These are phyloP conservation scores for Meta bourneti DNA, from an alignment of 2,888 invertebrate genomes.

Conservation along the genomic window DNA sequence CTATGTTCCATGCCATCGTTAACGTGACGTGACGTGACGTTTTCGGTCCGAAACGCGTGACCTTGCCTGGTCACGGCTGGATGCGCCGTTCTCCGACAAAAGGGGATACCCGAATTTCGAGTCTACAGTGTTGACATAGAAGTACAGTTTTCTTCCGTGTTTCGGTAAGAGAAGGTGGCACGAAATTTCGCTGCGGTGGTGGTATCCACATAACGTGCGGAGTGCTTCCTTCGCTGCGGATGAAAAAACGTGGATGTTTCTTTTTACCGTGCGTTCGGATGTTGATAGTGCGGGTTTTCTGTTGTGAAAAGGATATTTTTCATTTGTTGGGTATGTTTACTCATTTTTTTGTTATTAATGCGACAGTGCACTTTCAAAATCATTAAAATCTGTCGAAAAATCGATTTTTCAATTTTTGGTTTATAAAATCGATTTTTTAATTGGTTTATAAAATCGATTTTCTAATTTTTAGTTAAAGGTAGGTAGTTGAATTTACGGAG, in stretches of 20 bases:
- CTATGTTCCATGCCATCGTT: neutral
- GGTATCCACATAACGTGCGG: neutral
- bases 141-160: conserved; percentile 2
- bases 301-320: too few species aligned
- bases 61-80: conserved; percentile 57
- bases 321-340: too few species aligned
- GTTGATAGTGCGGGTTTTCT: too few species aligned
- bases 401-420: too few species aligned
- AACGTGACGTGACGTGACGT: neutral
- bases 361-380: too few species aligned
- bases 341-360: too few species aligned
- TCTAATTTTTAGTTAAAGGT: too few species aligned
- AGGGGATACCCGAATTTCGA: neutral
- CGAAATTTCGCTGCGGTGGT: neutral
- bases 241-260: neutral
- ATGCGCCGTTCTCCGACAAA: conserved; percentile 18
- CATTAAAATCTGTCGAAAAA: too few species aligned
- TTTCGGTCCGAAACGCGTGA: conserved; percentile 34
- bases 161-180: neutral
- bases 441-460: too few species aligned
- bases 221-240: neutral
- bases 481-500: too few species aligned
- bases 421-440: too few species aligned
- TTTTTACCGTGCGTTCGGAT: too few species aligned
- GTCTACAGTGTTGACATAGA: conserved; percentile 10